Evolutionary conservation across 2,888 invertebrate genomes (phyloP).

Genomic region (Brenthis daphne): DNA sequence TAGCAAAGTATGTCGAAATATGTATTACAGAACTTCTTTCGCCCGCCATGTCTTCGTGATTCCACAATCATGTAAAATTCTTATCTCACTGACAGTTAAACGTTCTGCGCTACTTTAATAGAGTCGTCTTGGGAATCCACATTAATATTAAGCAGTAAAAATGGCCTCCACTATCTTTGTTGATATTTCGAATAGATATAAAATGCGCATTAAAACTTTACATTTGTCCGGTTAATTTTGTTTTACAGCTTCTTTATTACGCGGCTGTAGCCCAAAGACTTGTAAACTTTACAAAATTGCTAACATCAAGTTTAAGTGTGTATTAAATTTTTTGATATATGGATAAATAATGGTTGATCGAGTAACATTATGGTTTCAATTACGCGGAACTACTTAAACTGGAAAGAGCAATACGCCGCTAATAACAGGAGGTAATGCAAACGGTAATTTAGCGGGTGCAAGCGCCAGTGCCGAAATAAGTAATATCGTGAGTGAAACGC

Average conservation of each 20-base stretch:
- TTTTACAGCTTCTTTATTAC: conserved; percentile 62
- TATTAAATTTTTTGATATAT: neutral
- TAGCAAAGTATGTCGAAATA: conserved; percentile 45
- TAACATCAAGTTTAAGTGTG: neutral
- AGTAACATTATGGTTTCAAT: conserved; percentile 2
- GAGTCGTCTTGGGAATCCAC: conserved; percentile 21
- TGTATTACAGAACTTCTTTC: conserved; percentile 40
- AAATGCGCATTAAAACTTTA: conserved; percentile 8
- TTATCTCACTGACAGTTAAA: conserved; percentile 24
- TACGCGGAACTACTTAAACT: conserved; percentile 55
- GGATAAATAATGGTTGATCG: neutral
- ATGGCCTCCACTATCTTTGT: neutral
- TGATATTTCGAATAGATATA: conserved; percentile 16
- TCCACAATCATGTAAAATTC: conserved; percentile 35
- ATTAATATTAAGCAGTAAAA: conserved; percentile 22
- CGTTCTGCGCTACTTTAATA: conserved; percentile 18
- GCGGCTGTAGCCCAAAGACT: conserved; percentile 37
- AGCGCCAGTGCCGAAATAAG: conserved; percentile 70
- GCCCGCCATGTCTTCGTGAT: conserved; percentile 37
- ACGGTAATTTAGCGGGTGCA: conserved; percentile 69
- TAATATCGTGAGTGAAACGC: conserved; percentile 74
- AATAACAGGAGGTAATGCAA: conserved; percentile 77
- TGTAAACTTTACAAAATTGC: neutral
- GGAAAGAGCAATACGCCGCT: conserved; percentile 57
- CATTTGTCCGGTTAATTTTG: conserved; percentile 41